Evolutionary conservation across 2,113 vertebrate species (phyloP).

Genomic region (Silurus meridionalis): DNA sequence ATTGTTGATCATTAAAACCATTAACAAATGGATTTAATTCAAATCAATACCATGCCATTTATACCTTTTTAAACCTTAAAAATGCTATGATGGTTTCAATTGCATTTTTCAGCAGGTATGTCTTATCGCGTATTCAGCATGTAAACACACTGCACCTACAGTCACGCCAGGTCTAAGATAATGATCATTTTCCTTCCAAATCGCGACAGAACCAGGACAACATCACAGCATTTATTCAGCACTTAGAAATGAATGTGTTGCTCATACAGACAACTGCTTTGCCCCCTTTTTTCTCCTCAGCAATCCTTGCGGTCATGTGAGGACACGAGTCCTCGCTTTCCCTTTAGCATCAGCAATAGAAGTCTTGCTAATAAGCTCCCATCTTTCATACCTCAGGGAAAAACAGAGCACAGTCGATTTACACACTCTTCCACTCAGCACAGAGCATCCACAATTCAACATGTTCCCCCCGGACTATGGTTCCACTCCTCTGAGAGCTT

Average conservation of each 20-base stretch:
- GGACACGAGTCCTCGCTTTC: background rate
- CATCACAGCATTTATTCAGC: background rate
- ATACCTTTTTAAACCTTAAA: too few relatives aligned
- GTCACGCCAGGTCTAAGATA: background rate
- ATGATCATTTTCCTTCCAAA: background rate
- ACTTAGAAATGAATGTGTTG: slow-evolving; percentile 10
- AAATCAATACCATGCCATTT: too few relatives aligned
- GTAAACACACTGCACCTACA: background rate
- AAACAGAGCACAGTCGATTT: slow-evolving; percentile 14
- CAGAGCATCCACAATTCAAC: slow-evolving; percentile 15
- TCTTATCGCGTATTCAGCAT: background rate
- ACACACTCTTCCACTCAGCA: slow-evolving; percentile 18
- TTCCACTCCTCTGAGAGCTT: background rate
- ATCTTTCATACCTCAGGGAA: slow-evolving; percentile 26
- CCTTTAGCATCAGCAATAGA: slow-evolving; percentile 10
- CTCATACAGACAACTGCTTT: background rate
- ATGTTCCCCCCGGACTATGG: background rate
- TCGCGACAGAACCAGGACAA: background rate
- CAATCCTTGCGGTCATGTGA: slow-evolving; percentile 14
- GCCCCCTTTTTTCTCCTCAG: background rate
- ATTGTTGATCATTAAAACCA: too few relatives aligned
- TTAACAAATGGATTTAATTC: too few relatives aligned
- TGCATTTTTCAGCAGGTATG: too few relatives aligned
- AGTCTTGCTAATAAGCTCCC: slow-evolving; percentile 45
- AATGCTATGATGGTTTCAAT: too few relatives aligned